Conservation (phyloP, 1,140 invertebrate species). For the Paraescarpia echinospica region DNA sequence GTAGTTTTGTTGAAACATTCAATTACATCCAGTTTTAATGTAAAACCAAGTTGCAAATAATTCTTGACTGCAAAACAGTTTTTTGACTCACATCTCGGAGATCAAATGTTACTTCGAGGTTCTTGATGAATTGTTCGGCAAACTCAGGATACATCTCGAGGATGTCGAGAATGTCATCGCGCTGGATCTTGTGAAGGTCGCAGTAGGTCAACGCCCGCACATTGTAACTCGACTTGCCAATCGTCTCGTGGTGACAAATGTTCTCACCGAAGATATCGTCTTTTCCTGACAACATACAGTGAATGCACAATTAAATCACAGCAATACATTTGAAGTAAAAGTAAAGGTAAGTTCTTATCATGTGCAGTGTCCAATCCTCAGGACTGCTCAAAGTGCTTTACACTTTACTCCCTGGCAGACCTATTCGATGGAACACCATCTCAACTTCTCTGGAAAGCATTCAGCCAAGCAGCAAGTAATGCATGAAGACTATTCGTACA, state of each 20-base stretch:
- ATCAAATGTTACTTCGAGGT: constrained; percentile 57
- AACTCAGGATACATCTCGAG: constrained; percentile 59
- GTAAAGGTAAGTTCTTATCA: too few relatives aligned
- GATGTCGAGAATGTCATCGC: constrained; percentile 53
- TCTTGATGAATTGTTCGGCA: constrained; percentile 50
- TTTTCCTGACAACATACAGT: constrained; percentile 20
- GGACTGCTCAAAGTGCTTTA: too few relatives aligned
- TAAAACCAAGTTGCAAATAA: too few relatives aligned
- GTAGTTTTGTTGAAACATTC: too few relatives aligned
- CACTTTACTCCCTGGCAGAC: too few relatives aligned
- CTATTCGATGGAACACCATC: too few relatives aligned
- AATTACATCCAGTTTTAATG: too few relatives aligned
- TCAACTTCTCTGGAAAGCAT: too few relatives aligned
- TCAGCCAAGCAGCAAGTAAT: too few relatives aligned
- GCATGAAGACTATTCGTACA: too few relatives aligned
- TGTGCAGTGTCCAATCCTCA: too few relatives aligned
- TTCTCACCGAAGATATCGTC: constrained; percentile 96
- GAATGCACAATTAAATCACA: not conserved
- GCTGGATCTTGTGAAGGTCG: constrained; percentile 58
- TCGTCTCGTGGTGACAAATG: constrained; percentile 86
- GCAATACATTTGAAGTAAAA: not conserved
- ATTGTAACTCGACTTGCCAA: constrained; percentile 95
- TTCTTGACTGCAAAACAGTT: too few relatives aligned
- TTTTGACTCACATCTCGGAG: constrained; percentile 54
- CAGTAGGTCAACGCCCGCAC: constrained; percentile 69